Conservation (phyloP, 2,797 vertebrate species). For the Scomberomorus guttatus region DNA sequence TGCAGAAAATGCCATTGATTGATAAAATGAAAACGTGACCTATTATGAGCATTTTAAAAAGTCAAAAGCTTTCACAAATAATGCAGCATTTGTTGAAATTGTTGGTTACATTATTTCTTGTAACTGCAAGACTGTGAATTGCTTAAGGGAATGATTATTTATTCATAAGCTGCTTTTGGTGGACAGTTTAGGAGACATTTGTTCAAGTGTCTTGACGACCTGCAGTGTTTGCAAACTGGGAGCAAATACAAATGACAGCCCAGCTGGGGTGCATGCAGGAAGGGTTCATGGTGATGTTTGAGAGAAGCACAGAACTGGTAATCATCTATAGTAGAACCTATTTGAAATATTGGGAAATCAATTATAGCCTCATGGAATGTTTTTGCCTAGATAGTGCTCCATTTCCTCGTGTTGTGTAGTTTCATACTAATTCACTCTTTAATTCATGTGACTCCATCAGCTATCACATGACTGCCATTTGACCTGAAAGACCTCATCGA, state of each 20-base stretch:
- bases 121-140: not conserved
- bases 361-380: not conserved
- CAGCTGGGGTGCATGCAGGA: not conserved
- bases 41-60: not conserved
- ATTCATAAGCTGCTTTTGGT: not conserved
- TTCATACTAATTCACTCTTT: constrained; percentile 4
- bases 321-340: not conserved
- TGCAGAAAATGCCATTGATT: constrained; percentile 3
- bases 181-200: not conserved
- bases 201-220: not conserved
- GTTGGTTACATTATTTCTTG: not conserved
- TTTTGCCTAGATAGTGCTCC: not conserved
- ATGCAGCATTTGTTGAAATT: not conserved
- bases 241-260: not conserved
- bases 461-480: constrained; percentile 42
- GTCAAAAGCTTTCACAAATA: not conserved
- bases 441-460: constrained; percentile 31
- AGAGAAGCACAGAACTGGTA: not conserved
- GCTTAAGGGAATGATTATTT: not conserved
- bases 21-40: not conserved
- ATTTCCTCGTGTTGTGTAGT: constrained; percentile 5
- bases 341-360: not conserved
- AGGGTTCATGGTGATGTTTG: not conserved
- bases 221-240: not conserved
- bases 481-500: constrained; percentile 24